A percentile compares a stretch with the other conserved stretches of the same genome.
phyloP scores from a whole-genome alignment of 1,140 invertebrate species.

The Aradophagus sp. region DNA sequence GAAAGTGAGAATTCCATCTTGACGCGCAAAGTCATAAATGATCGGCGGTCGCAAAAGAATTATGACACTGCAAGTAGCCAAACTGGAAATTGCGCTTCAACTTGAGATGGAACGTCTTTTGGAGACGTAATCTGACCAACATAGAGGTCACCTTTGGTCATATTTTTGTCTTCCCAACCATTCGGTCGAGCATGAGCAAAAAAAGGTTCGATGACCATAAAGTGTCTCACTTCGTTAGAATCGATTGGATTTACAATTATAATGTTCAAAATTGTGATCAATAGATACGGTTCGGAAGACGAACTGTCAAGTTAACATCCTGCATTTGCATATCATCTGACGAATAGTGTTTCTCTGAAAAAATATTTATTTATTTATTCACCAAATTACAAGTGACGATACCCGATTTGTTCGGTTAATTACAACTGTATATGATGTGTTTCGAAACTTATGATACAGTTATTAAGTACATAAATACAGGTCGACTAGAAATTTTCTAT shows the following conservation, averaged over 20 bases:
- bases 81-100: slow-evolving; percentile 29
- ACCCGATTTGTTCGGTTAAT: neutral
- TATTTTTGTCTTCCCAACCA: slow-evolving; percentile 4
- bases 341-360: slow-evolving; percentile 24
- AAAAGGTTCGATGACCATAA: slow-evolving; percentile 36
- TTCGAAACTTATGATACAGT: slow-evolving; percentile 6
- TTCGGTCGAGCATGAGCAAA: neutral
- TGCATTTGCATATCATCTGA: slow-evolving; percentile 1
- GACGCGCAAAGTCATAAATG: slow-evolving; percentile 12
- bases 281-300: neutral
- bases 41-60: slow-evolving; percentile 9
- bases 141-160: slow-evolving; percentile 24
- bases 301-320: neutral
- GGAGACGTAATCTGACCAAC: slow-evolving; percentile 27
- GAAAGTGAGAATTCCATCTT: slow-evolving; percentile 7
- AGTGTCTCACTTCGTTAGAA: slow-evolving; percentile 18
- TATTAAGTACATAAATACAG: neutral
- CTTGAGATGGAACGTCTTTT: slow-evolving; percentile 11
- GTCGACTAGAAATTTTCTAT: neutral
- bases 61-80: slow-evolving; percentile 43
- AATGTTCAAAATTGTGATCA: slow-evolving; percentile 21
- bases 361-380: slow-evolving; percentile 45
- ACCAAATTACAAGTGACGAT: slow-evolving; percentile 13
- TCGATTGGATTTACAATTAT: slow-evolving; percentile 26
- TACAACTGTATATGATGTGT: slow-evolving; percentile 18